phyloP scores from a whole-genome alignment of 2,113 vertebrate genomes.

The Mus spicilegus region DNA sequence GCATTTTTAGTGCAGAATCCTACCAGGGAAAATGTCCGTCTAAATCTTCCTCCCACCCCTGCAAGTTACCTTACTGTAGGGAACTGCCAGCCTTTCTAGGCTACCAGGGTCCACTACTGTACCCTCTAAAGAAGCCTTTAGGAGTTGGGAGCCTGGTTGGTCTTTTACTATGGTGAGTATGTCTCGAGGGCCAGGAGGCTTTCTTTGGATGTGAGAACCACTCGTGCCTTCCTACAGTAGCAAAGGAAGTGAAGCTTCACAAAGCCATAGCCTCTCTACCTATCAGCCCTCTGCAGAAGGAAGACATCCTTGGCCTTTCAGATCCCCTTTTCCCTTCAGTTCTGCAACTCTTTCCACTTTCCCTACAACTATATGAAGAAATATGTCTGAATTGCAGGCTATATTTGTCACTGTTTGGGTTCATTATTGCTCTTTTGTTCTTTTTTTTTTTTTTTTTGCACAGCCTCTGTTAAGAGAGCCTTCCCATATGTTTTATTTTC shows the following conservation, averaged over 20 bases:
- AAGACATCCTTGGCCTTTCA: background rate
- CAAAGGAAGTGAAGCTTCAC: background rate
- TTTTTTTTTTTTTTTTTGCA: background rate
- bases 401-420: background rate
- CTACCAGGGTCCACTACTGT: conserved; percentile 1
- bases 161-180: background rate
- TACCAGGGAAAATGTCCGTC: background rate
- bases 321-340: background rate
- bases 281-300: background rate
- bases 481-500: background rate
- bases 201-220: background rate
- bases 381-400: background rate
- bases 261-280: background rate
- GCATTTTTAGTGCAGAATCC: conserved; percentile 15
- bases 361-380: background rate
- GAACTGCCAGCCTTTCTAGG: conserved; percentile 20
- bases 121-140: background rate
- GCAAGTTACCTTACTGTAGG: background rate
- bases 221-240: background rate
- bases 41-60: background rate
- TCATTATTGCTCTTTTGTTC: background rate
- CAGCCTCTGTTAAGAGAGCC: background rate
- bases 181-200: background rate
- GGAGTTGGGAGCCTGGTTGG: background rate
- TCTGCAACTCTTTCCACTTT: background rate